Evolutionary conservation across 2,888 invertebrate species (phyloP).

Genomic region (Limnephilus lunatus): DNA sequence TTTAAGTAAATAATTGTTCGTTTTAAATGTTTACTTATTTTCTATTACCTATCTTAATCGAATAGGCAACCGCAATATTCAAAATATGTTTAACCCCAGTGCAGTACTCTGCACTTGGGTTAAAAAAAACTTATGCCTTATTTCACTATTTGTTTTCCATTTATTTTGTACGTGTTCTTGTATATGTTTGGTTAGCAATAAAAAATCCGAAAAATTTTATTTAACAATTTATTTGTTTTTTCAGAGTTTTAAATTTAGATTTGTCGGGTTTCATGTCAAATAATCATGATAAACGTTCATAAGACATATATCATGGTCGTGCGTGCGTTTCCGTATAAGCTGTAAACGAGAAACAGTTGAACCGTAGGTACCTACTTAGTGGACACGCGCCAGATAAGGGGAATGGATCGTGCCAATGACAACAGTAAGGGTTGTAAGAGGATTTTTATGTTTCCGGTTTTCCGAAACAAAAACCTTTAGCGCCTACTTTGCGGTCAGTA

Average conservation of each 20-base stretch:
- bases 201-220: too few species aligned
- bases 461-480: background rate
- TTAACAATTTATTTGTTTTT: background rate
- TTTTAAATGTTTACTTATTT: too few species aligned
- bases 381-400: background rate
- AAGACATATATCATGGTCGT: background rate
- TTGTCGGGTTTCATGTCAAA: background rate
- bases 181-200: too few species aligned
- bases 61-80: too few species aligned
- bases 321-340: background rate
- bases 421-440: background rate
- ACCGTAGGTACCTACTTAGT: background rate
- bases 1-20: too few species aligned
- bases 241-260: background rate
- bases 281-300: too few species aligned
- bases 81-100: too few species aligned
- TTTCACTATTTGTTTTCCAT: too few species aligned
- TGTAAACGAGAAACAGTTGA: background rate
- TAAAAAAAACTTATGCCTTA: too few species aligned
- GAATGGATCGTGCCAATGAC: background rate
- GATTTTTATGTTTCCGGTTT: background rate
- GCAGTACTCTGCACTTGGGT: too few species aligned
- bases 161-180: too few species aligned
- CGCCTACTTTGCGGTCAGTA: background rate
- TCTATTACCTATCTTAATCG: too few species aligned